These are phyloP conservation scores for Selene dorsalis DNA, from an alignment of 2,797 vertebrate genomes.

Conservation along the genomic window DNA sequence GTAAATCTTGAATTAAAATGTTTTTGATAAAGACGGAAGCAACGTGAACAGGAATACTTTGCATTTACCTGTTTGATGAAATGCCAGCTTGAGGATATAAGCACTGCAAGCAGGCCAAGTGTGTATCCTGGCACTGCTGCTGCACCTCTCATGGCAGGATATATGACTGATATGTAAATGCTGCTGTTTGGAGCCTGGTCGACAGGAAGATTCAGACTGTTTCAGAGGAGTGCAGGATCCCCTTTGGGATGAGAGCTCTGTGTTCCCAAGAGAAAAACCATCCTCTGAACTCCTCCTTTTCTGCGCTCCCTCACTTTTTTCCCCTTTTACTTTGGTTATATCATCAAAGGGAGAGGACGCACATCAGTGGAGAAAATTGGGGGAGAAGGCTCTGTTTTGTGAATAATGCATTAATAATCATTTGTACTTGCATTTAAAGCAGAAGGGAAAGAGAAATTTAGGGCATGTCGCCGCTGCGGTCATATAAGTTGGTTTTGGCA, in stretches of 20 bases:
- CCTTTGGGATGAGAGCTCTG: constrained; percentile 68
- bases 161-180: constrained; percentile 72
- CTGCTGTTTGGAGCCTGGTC: constrained; percentile 59
- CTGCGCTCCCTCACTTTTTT: constrained; percentile 63
- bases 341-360: constrained; percentile 78
- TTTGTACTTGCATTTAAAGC: constrained; percentile 63
- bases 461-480: constrained; percentile 62
- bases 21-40: constrained; percentile 45
- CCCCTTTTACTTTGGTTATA: constrained; percentile 75
- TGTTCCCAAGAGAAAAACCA: constrained; percentile 67
- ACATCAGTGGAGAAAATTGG: constrained; percentile 71
- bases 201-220: constrained; percentile 63
- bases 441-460: constrained; percentile 59
- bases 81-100: constrained; percentile 31
- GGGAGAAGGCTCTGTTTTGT: constrained; percentile 74
- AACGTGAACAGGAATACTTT: constrained; percentile 4
- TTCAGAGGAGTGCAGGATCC: constrained; percentile 67
- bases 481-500: constrained; percentile 56
- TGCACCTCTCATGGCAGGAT: constrained; percentile 39
- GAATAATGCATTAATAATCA: constrained; percentile 82
- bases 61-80: constrained; percentile 51
- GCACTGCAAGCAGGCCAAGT: constrained; percentile 24
- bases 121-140: constrained; percentile 38
- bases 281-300: constrained; percentile 76
- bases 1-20: constrained; percentile 34